These are phyloP conservation scores for Littorina saxatilis DNA, from an alignment of 1,140 invertebrate genomes.

Conservation along the genomic window DNA sequence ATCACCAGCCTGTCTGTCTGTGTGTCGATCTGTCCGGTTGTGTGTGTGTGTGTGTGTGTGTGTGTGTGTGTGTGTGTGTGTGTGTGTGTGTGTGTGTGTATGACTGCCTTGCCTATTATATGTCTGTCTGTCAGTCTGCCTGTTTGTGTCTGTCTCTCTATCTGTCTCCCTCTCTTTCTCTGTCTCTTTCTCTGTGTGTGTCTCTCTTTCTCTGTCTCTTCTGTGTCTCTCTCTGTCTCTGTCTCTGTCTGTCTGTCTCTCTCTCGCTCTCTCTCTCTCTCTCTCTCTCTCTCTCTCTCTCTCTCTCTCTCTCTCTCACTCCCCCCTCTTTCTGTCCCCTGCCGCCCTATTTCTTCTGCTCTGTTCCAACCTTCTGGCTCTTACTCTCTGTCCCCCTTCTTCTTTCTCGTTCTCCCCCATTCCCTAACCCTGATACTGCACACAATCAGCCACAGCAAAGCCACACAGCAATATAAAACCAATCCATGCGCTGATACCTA, in stretches of 20 bases:
- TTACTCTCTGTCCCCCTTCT: no score
- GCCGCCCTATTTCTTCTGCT: no score
- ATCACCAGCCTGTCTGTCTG: neutral
- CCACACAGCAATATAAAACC: neutral
- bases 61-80: slow-evolving; percentile 1
- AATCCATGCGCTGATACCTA: neutral
- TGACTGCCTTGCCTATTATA: no score
- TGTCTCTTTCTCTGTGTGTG: neutral
- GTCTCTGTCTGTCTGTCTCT: no score
- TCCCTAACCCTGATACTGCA: neutral
- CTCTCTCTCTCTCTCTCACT: no score
- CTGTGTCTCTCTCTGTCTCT: no score
- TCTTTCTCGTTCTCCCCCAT: no score
- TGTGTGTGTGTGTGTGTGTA: neutral
- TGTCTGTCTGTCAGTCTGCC: neutral
- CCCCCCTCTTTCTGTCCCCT: no score
- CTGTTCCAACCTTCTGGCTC: no score
- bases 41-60: slow-evolving; percentile 6
- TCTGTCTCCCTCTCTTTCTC: neutral
- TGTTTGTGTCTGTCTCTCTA: neutral
- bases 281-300: no score
- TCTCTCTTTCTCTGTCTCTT: no score
- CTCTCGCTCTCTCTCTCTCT: no score
- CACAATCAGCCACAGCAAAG: neutral
- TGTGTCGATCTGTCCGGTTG: neutral